Percentiles rank a stretch among this genome's conserved stretches.
phyloP scores from a whole-genome alignment of 2,797 vertebrate species.

The Lindbergichthys nudifrons region DNA sequence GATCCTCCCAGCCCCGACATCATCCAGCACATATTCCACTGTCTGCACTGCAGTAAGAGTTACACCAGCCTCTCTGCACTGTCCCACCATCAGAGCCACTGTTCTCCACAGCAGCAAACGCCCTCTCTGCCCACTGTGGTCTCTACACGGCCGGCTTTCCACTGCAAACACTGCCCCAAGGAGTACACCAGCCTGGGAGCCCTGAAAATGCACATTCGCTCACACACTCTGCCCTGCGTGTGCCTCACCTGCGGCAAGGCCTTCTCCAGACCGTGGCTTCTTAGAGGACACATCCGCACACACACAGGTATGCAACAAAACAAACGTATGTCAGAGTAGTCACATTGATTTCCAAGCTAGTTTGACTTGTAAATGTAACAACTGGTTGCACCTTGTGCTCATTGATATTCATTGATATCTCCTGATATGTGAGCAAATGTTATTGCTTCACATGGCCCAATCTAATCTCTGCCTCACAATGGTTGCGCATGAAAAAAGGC shows the following conservation, averaged over 20 bases:
- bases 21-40: slow-evolving; percentile 85
- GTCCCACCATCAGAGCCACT: slow-evolving; percentile 88
- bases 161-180: slow-evolving; percentile 97
- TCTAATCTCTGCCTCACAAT: slow-evolving; percentile 53
- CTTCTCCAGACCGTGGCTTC: slow-evolving; percentile 96
- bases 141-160: slow-evolving; percentile 87
- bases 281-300: slow-evolving; percentile 96
- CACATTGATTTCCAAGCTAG: slow-evolving; percentile 23
- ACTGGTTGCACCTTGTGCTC: slow-evolving; percentile 41
- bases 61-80: slow-evolving; percentile 88
- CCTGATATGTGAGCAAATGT: slow-evolving; percentile 58
- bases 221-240: slow-evolving; percentile 96
- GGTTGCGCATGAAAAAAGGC: slow-evolving; percentile 45
- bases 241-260: slow-evolving; percentile 97
- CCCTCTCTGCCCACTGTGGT: slow-evolving; percentile 43
- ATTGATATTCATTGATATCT: slow-evolving; percentile 69
- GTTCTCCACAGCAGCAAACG: slow-evolving; percentile 22
- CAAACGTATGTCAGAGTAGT: not conserved
- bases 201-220: slow-evolving; percentile 99
- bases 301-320: slow-evolving; percentile 89
- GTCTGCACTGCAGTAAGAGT: slow-evolving; percentile 87
- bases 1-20: slow-evolving; percentile 89
- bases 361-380: slow-evolving; percentile 35
- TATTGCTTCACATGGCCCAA: slow-evolving; percentile 40
- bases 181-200: slow-evolving; percentile 97